Conservation (phyloP, 92 coral and sea anemone species). For the Zoanthus solanderi region DNA sequence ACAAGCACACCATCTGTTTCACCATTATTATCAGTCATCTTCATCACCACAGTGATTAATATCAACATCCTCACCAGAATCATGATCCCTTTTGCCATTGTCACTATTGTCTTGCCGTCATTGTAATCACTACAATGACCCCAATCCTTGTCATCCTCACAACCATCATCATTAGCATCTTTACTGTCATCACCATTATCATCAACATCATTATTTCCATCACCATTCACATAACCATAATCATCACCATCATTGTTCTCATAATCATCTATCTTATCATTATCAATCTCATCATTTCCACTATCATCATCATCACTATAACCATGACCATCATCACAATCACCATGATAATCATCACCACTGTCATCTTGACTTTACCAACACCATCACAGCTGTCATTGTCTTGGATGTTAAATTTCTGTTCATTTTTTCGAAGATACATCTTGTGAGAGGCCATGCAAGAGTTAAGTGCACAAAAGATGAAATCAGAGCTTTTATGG, state of each 20-base stretch:
- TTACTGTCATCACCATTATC: neutral
- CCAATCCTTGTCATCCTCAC: neutral
- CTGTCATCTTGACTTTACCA: neutral
- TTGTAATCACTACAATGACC: neutral
- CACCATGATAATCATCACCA: neutral
- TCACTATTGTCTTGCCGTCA: neutral
- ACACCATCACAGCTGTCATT: neutral
- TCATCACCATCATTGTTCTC: neutral
- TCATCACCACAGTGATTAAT: neutral
- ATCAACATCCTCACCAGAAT: too few species aligned
- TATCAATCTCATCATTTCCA: neutral
- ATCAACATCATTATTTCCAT: neutral
- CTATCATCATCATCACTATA: too few species aligned
- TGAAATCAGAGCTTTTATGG: slow-evolving; percentile 93
- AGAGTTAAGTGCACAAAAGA: slow-evolving; percentile 77
- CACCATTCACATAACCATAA: neutral
- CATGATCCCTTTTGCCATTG: neutral
- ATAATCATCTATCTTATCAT: neutral
- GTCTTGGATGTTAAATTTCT: neutral
- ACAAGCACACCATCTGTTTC: neutral
- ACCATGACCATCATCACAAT: too few species aligned
- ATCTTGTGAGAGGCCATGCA: slow-evolving; percentile 86
- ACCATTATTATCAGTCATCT: neutral
- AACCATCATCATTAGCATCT: neutral
- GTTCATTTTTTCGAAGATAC: slow-evolving; percentile 57